These are phyloP conservation scores for Xestoiulus laeticollis DNA, from an alignment of 2,888 invertebrate species.

Conservation along the genomic window DNA sequence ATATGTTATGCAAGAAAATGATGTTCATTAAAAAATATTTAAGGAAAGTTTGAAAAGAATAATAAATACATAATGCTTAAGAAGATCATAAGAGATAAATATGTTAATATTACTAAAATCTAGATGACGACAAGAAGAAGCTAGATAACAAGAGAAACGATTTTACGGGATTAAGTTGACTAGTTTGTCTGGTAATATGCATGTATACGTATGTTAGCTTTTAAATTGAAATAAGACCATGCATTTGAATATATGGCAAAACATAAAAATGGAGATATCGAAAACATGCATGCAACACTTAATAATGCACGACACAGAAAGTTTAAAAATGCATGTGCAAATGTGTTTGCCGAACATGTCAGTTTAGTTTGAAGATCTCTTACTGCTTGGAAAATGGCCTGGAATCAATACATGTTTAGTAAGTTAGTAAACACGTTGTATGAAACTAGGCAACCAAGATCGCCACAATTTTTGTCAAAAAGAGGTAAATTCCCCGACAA, in stretches of 20 bases:
- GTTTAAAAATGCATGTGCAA: not conserved
- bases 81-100: not conserved
- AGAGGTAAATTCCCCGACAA: too few species aligned
- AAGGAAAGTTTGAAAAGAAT: not conserved
- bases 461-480: not conserved
- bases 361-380: not conserved
- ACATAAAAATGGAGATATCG: not conserved
- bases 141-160: not conserved
- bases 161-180: too few species aligned
- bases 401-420: not conserved
- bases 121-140: not conserved
- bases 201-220: too few species aligned
- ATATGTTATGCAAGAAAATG: not conserved
- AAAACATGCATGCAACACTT: not conserved
- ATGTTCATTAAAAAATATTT: not conserved
- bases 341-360: not conserved
- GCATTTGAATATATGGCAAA: not conserved
- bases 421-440: not conserved
- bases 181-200: too few species aligned
- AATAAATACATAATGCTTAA: not conserved
- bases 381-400: slow-evolving; percentile 46
- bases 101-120: not conserved
- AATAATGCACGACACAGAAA: not conserved
- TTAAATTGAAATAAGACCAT: not conserved
- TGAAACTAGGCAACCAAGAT: not conserved